Evolutionary conservation across 2,113 vertebrate species (phyloP), one percentile per base, ranked within the genome.

Genomic region (Semicossyphus pulcher): DNA sequence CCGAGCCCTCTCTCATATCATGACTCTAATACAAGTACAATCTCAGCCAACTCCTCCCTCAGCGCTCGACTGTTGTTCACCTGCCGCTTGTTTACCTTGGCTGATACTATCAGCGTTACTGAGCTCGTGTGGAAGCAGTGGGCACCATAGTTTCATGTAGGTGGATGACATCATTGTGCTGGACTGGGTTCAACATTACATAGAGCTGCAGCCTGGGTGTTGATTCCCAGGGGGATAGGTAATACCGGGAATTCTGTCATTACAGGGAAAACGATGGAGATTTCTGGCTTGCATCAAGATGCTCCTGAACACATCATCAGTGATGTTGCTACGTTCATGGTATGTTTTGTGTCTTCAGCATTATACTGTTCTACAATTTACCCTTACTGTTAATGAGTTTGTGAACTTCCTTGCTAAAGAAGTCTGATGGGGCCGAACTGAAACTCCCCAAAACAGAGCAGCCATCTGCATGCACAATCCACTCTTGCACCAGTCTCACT

Each of bases 101-200:
- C 37, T 60, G 57, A 60, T 60, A 28, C 14, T 60, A 44, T 60
- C 57, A 60, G 57, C 37, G 28, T 28, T 60, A 26, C n/a, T n/a
- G n/a, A n/a, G n/a, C n/a, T n/a, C 42, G 15, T 37, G 34, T 26
- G 34, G 15, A 56, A 37, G 32, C 53, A 56, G 53, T 34, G 32
- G 53, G 53, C 11, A n/a, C 18, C 41, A n/a, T 44, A 18, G 41
- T 20, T 31, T 52, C 29, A 18, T 10, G 18, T 29, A 4, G 26
- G 25, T 15, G 3, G 57, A 15, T 60, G 57, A 44, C 41, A 44
- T 44, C 41, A 26, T 60, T n/a, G 26, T 44, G 57, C 16, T 60
- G 36, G 57, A 60, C 44, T 16, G 28, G 26, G 57, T 29, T 44
- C 10, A 31, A n/a, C n/a, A n/a, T n/a, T n/a, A n/a, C n/a, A n/a